Evolutionary conservation across 2,113 vertebrate species (phyloP), one percentile per base, ranked within the genome.

Genomic region (Forbesichthys agassizii): DNA sequence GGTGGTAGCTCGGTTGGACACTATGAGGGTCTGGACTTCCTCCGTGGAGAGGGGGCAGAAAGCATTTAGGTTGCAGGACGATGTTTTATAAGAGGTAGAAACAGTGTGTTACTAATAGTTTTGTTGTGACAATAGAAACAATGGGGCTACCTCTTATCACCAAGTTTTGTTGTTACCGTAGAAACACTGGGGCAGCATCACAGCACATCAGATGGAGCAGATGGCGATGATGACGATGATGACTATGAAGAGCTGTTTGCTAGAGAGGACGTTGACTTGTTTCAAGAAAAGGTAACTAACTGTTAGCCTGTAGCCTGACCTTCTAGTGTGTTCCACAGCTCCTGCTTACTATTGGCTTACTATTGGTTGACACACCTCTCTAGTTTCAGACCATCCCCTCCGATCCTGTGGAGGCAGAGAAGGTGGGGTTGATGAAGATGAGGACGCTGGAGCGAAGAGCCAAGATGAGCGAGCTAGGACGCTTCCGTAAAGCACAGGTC

Each of bases 401-500:
- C 0, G 82, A 90, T 73, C 84, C 89, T 0, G 48, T 74, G 0
- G 85, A 89, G 18, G 84, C 89, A 2, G 83, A 90, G 77, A 95
- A 92, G 79, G 69, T 90, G 46, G 88, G 95, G 61, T 69, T 93
- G 0, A 94, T 88, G 92, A 92, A 81, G 80, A 92, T 91, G 89
- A 93, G 80, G 73, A 95, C 95, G 0, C 53, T 96, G 79, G 76
- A 93, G 75, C 92, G 96, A 3, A 88, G 80, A 11, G 93, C 93
- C 54, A 95, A 88, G 86, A 94, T 92, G 65, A 94, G 90, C 0
- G 92, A 96, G 82, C 85, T 94, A 77, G 94, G 96, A 60, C 88
- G 95, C 49, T 93, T 98, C 69, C 91, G 90, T 68, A 93, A 91
- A 81, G 97, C 96, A 48, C 96, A 98, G 94, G 96, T 98, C 9